These are phyloP conservation scores for Psittacula echo DNA, from an alignment of 2,797 vertebrate species.

Conservation along the genomic window DNA sequence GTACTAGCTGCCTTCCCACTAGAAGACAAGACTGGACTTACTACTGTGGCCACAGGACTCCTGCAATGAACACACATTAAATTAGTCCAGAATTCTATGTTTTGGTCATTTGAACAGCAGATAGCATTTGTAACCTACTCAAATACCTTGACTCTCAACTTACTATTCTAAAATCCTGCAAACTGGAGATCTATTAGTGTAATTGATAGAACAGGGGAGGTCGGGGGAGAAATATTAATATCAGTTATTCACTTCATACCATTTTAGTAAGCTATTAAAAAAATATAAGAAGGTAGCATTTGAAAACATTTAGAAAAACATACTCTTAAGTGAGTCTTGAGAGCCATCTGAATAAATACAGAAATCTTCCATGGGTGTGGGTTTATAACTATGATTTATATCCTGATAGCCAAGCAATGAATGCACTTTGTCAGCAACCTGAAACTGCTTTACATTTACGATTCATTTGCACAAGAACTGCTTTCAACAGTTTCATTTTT, in stretches of 20 bases:
- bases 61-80: not conserved
- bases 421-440: not conserved
- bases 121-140: not conserved
- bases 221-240: not conserved
- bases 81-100: not conserved
- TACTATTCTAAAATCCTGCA: not conserved
- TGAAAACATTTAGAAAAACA: not conserved
- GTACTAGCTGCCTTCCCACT: not conserved
- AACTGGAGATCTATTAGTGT: not conserved
- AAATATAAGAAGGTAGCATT: not conserved
- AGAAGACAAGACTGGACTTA: not conserved
- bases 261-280: not conserved
- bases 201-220: not conserved
- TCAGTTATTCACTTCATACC: not conserved
- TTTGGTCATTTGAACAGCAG: not conserved
- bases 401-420: conserved; percentile 26
- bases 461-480: conserved; percentile 25
- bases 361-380: not conserved
- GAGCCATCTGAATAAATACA: conserved; percentile 1
- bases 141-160: not conserved
- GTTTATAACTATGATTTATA: conserved; percentile 10
- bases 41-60: not conserved
- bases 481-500: not conserved
- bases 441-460: conserved; percentile 6
- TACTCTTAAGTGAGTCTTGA: not conserved